A percentile compares a stretch with the other conserved stretches of the same genome.
Evolutionary conservation across 2,888 invertebrate genomes (phyloP).

Genomic region (Epinotia bilunana): DNA sequence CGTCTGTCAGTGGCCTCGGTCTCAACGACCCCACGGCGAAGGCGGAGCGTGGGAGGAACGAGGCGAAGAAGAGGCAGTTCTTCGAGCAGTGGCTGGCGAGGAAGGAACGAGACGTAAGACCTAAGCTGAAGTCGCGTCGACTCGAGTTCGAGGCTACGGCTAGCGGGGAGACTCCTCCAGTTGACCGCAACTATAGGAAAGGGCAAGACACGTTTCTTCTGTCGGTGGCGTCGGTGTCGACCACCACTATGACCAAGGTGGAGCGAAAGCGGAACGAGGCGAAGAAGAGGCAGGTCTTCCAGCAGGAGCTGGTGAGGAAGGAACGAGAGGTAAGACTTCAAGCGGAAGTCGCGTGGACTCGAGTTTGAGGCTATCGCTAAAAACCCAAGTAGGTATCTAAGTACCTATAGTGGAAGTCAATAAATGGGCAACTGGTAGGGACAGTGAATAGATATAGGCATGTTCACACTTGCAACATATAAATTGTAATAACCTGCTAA

Average conservation of each 20-base stretch:
- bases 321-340: conserved; percentile 69
- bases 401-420: too few relatives aligned
- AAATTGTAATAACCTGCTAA: too few relatives aligned
- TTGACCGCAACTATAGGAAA: conserved; percentile 53
- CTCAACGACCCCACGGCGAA: conserved; percentile 56
- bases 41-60: background rate
- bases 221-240: conserved; percentile 75
- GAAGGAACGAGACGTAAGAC: conserved; percentile 80
- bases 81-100: conserved; percentile 76
- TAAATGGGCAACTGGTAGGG: too few relatives aligned
- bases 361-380: too few relatives aligned
- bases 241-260: conserved; percentile 76
- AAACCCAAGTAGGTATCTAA: too few relatives aligned
- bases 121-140: conserved; percentile 67
- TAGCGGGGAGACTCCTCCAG: too few relatives aligned
- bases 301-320: conserved; percentile 76
- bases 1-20: too few relatives aligned
- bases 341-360: too few relatives aligned
- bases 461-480: too few relatives aligned
- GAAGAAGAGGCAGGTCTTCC: conserved; percentile 73
- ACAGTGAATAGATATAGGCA: too few relatives aligned
- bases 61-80: conserved; percentile 60
- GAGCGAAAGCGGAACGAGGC: conserved; percentile 75
- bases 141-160: too few relatives aligned
- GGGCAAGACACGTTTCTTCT: conserved; percentile 75